A percentile compares a stretch with the other conserved stretches of the same genome.
Conservation (phyloP, 2,888 invertebrate species). For the Sisyra nigra region DNA sequence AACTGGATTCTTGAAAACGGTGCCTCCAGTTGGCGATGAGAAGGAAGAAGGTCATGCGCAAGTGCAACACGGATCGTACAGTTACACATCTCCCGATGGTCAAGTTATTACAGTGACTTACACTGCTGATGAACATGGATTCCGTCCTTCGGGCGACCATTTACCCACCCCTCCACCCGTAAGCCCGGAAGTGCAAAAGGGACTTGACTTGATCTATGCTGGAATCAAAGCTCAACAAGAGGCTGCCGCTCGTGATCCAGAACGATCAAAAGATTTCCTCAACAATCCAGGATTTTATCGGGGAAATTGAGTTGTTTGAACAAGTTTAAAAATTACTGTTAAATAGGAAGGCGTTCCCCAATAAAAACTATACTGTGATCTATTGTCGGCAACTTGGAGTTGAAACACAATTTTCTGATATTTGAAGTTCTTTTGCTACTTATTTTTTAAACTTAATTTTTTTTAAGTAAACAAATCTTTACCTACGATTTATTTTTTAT, state of each 20-base stretch:
- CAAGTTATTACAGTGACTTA: slow-evolving; percentile 58
- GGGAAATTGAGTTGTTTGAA: neutral
- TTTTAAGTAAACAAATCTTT: too few relatives aligned
- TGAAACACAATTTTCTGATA: too few relatives aligned
- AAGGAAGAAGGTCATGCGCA: slow-evolving; percentile 51
- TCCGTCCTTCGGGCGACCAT: slow-evolving; percentile 66
- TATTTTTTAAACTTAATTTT: too few relatives aligned
- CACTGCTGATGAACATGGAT: slow-evolving; percentile 69
- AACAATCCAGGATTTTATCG: slow-evolving; percentile 4
- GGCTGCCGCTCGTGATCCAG: slow-evolving; percentile 4
- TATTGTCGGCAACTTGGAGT: too few relatives aligned
- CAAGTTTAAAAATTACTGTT: neutral
- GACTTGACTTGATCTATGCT: slow-evolving; percentile 71
- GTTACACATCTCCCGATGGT: slow-evolving; percentile 66
- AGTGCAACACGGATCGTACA: slow-evolving; percentile 64
- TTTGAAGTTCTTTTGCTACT: too few relatives aligned
- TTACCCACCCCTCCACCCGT: slow-evolving; percentile 73
- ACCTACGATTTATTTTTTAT: too few relatives aligned
- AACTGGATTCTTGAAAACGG: slow-evolving; percentile 53
- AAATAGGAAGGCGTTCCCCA: too few relatives aligned
- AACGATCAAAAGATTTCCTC: slow-evolving; percentile 1
- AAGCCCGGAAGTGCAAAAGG: slow-evolving; percentile 72
- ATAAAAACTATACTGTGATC: too few relatives aligned
- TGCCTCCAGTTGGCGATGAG: slow-evolving; percentile 29
- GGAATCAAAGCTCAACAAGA: slow-evolving; percentile 50